phyloP scores from a whole-genome alignment of 2,888 invertebrate species.

The Sepioteuthis lessoniana region DNA sequence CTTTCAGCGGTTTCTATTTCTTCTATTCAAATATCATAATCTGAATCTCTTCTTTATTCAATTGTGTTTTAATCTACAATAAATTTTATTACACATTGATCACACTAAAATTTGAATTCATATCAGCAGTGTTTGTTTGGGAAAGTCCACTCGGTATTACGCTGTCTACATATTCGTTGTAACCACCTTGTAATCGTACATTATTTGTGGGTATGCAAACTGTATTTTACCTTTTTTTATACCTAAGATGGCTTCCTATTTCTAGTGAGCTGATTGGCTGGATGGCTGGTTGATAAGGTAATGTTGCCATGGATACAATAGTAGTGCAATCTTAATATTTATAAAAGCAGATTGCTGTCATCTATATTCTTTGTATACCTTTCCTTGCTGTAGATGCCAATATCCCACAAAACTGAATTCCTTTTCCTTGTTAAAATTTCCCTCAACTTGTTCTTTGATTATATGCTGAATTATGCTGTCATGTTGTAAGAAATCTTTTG shows the following conservation, averaged over 20 bases:
- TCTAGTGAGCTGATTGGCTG: not conserved
- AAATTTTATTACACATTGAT: not conserved
- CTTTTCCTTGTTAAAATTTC: not conserved
- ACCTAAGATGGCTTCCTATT: slow-evolving; percentile 10
- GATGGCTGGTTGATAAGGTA: slow-evolving; percentile 33
- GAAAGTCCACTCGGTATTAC: slow-evolving; percentile 26
- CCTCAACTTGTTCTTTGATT: not conserved
- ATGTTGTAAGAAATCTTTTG: not conserved
- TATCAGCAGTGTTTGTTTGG: slow-evolving; percentile 47
- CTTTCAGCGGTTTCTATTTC: not conserved
- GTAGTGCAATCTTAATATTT: not conserved
- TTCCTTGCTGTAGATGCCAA: not conserved
- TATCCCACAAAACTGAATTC: not conserved
- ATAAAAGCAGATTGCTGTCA: not conserved
- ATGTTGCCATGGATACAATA: not conserved
- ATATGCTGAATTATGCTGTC: not conserved
- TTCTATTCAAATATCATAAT: not conserved
- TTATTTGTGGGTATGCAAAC: slow-evolving; percentile 3
- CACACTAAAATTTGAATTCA: not conserved
- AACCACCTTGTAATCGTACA: slow-evolving; percentile 39
- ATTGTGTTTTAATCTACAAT: not conserved
- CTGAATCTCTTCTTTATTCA: not conserved
- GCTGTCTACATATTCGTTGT: slow-evolving; percentile 42
- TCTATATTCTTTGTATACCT: not conserved
- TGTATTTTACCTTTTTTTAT: slow-evolving; percentile 21